These are phyloP conservation scores for Phylloscopus collybita DNA, from an alignment of 2,797 vertebrate species.

Conservation along the genomic window DNA sequence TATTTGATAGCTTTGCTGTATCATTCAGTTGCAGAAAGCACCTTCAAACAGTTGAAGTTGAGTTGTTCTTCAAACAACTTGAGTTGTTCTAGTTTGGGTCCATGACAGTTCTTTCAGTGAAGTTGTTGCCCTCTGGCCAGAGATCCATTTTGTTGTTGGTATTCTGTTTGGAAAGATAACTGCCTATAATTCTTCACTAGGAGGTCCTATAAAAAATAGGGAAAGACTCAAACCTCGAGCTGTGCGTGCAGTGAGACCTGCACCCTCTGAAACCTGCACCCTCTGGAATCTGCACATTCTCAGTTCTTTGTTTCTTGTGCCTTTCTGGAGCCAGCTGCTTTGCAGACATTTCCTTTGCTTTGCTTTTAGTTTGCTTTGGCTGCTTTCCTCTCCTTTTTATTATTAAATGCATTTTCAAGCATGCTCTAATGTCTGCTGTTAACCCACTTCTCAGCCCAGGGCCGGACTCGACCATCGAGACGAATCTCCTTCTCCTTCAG, in stretches of 20 bases:
- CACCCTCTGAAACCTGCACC: neutral
- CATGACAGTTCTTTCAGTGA: neutral
- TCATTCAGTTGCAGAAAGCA: neutral
- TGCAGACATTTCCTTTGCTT: conserved; percentile 16
- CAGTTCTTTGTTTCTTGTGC: neutral
- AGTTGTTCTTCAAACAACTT: neutral
- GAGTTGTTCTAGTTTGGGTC: neutral
- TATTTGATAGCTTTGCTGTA: neutral
- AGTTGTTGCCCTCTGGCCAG: neutral
- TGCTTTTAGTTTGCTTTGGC: conserved; percentile 18
- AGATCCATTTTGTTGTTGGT: neutral
- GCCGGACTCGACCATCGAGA: conserved; percentile 82
- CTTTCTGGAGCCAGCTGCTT: conserved; percentile 19
- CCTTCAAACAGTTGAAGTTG: neutral
- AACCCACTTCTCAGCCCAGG: conserved; percentile 81
- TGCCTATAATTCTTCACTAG: neutral
- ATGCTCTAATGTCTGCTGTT: conserved; percentile 77
- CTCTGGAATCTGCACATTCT: neutral
- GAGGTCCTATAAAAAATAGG: neutral
- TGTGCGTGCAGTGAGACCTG: neutral
- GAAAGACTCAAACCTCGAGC: neutral
- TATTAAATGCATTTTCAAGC: conserved; percentile 56
- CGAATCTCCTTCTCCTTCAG: conserved; percentile 91
- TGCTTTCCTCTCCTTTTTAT: conserved; percentile 8
- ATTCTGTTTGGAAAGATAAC: neutral